A percentile compares a stretch with the other conserved stretches of the same genome.
Evolutionary conservation across 1,140 invertebrate genomes (phyloP).

Genomic region (Pollicipes pollicipes): DNA sequence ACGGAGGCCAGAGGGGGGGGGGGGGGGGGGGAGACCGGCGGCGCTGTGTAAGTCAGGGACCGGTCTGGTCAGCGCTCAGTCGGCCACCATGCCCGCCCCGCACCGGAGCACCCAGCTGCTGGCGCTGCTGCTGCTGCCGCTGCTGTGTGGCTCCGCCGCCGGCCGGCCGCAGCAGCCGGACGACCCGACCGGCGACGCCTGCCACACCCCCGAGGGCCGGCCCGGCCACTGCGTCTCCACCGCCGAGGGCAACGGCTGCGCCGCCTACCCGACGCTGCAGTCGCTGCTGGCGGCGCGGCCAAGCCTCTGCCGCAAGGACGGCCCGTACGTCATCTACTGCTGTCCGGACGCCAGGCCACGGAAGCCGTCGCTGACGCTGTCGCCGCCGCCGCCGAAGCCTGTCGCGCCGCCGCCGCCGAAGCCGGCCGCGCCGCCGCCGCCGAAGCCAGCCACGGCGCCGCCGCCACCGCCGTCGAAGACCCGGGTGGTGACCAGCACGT

Average conservation of each 20-base stretch:
- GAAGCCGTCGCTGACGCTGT: background rate
- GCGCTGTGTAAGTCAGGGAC: too few species aligned
- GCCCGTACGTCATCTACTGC: background rate
- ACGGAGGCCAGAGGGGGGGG: too few species aligned
- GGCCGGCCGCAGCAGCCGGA: too few species aligned
- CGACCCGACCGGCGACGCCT: background rate
- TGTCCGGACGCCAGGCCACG: background rate
- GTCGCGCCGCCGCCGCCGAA: too few species aligned
- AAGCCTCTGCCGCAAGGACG: background rate
- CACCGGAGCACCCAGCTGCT: slow-evolving; percentile 1
- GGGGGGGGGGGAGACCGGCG: too few species aligned
- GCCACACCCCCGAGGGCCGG: background rate
- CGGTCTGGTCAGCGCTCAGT: too few species aligned
- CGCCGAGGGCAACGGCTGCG: background rate
- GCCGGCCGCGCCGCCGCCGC: too few species aligned
- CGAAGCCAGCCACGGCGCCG: too few species aligned
- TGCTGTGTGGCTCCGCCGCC: background rate
- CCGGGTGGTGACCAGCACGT: too few species aligned
- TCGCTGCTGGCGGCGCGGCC: background rate
- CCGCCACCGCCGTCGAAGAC: too few species aligned
- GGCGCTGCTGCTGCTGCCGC: background rate
- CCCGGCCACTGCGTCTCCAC: background rate
- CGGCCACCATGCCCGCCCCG: background rate
- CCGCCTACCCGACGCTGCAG: background rate
- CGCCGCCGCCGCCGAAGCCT: too few species aligned